These are phyloP conservation scores for Indri indri DNA, from an alignment of 2,113 vertebrate species.

Conservation along the genomic window DNA sequence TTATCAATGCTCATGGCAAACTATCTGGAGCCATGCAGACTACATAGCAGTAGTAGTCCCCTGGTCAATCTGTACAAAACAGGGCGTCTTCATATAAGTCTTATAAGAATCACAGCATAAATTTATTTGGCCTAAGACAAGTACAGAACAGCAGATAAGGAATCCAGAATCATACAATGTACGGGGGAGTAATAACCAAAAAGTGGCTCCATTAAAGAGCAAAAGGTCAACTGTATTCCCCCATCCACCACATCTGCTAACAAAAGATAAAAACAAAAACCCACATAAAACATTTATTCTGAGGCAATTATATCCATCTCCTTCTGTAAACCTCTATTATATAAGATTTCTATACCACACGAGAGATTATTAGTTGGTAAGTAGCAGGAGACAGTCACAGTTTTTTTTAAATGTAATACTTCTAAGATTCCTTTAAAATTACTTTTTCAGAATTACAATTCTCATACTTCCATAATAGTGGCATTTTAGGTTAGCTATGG, in stretches of 20 bases:
- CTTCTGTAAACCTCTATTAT: conserved; percentile 27
- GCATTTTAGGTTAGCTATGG: conserved; percentile 42
- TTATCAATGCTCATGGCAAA: not conserved
- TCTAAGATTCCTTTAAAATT: not conserved
- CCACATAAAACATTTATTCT: conserved; percentile 23
- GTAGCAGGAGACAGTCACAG: conserved; percentile 15
- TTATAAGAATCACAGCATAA: conserved; percentile 56
- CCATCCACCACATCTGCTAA: not conserved
- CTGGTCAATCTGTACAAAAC: not conserved
- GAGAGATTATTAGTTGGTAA: conserved; percentile 14
- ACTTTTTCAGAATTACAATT: conserved; percentile 21
- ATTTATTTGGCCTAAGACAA: conserved; percentile 67
- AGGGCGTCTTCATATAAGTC: conserved; percentile 44
- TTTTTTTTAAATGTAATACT: conserved; percentile 43
- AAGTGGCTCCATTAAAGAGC: not conserved
- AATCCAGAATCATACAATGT: conserved; percentile 38
- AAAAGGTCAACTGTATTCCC: not conserved
- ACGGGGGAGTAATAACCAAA: conserved; percentile 29
- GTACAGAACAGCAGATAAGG: conserved; percentile 38
- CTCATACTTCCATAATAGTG: conserved; percentile 4
- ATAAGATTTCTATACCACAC: not conserved
- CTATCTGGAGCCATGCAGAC: conserved; percentile 33
- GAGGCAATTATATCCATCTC: not conserved
- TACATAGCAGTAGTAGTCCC: conserved; percentile 36
- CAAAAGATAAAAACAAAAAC: not conserved